Evolutionary conservation across 2,113 vertebrate genomes (phyloP).

Genomic region (Desmodus rotundus): DNA sequence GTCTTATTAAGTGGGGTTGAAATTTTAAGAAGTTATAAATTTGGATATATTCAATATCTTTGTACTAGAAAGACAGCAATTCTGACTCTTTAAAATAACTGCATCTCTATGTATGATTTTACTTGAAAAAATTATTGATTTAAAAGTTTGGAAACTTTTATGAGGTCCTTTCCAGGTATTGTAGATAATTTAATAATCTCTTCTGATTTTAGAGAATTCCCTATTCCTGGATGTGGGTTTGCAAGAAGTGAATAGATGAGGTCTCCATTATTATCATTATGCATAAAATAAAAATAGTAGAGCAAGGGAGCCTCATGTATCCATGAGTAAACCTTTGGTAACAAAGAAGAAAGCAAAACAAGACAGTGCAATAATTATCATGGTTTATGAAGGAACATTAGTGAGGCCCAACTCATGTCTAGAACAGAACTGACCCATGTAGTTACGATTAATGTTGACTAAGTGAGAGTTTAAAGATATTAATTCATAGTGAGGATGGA

Average conservation of each 20-base stretch:
- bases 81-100: not conserved
- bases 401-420: not conserved
- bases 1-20: not conserved
- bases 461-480: not conserved
- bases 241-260: not conserved
- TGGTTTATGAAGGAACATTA: not conserved
- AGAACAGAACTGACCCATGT: not conserved
- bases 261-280: not conserved
- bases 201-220: not conserved
- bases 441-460: not conserved
- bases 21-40: not conserved
- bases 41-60: not conserved
- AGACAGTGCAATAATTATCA: not conserved
- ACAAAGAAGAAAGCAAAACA: not conserved
- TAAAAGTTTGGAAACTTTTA: not conserved
- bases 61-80: not conserved
- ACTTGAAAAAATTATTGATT: not conserved
- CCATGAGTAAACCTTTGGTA: not conserved
- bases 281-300: not conserved
- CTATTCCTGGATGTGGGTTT: not conserved
- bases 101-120: not conserved
- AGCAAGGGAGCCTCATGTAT: not conserved
- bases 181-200: not conserved
- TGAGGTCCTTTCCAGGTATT: not conserved
- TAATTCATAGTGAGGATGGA: not conserved